Evolutionary conservation across 2,797 vertebrate species (phyloP).

Genomic region (Threskiornis aethiopicus): DNA sequence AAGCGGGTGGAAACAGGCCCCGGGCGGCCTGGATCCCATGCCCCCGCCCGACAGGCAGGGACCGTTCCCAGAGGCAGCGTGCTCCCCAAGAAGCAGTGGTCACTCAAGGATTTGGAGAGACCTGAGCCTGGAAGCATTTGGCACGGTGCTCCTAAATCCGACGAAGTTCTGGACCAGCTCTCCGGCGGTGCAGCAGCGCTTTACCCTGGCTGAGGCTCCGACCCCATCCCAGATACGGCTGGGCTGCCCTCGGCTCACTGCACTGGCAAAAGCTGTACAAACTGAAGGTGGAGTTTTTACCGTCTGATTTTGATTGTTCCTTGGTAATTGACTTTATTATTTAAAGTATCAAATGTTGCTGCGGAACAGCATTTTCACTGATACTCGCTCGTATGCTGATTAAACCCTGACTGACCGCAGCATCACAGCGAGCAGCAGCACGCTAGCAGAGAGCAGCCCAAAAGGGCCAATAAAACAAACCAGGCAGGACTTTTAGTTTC

Average conservation of each 20-base stretch:
- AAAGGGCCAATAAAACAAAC: neutral
- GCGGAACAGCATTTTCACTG: neutral
- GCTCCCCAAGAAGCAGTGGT: neutral
- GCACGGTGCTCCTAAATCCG: neutral
- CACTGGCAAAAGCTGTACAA: neutral
- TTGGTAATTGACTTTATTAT: neutral
- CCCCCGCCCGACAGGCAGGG: rapidly evolving
- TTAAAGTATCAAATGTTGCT: neutral
- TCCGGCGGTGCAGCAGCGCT: neutral
- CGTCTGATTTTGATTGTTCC: neutral
- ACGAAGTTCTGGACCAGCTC: neutral
- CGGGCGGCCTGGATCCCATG: rapidly evolving
- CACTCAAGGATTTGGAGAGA: neutral
- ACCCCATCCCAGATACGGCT: rapidly evolving
- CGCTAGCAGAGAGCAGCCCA: neutral
- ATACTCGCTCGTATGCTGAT: neutral
- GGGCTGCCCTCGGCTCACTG: neutral
- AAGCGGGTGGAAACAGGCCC: neutral
- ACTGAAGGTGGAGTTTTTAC: neutral
- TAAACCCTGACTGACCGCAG: neutral
- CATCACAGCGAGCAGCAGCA: neutral
- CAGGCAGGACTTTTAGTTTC: neutral
- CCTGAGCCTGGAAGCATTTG: neutral
- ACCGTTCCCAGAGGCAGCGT: neutral
- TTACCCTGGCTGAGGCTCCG: neutral